Evolutionary conservation across 2,113 vertebrate genomes (phyloP).

Genomic region (Microcebus ravelobensis): DNA sequence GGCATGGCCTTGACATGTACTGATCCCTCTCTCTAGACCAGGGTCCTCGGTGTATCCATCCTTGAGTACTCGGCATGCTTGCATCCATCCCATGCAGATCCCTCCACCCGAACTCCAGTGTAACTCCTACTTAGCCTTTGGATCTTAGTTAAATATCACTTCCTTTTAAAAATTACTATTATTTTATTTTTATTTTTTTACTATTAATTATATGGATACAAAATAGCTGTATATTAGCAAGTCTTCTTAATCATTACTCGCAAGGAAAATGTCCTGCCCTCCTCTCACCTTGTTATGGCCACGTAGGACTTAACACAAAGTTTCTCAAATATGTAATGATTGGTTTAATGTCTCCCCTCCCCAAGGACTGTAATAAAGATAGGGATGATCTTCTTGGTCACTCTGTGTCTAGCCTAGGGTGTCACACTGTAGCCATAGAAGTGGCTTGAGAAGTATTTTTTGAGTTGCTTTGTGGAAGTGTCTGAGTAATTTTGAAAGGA

Average conservation of each 20-base stretch:
- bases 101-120: background rate
- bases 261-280: too few relatives aligned
- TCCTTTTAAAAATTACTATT: background rate
- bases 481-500: constrained; percentile 35
- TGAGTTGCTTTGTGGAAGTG: background rate
- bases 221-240: too few relatives aligned
- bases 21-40: background rate
- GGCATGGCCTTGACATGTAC: background rate
- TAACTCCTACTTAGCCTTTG: background rate
- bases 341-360: background rate
- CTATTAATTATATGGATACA: too few relatives aligned
- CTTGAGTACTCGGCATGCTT: too few relatives aligned
- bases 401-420: too few relatives aligned
- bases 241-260: too few relatives aligned
- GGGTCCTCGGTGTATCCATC: background rate
- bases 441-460: background rate
- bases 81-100: background rate
- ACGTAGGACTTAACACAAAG: background rate
- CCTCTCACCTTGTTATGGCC: too few relatives aligned
- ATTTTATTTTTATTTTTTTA: too few relatives aligned
- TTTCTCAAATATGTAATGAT: background rate
- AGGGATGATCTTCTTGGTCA: background rate
- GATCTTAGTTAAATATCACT: constrained; percentile 4
- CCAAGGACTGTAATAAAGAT: background rate
- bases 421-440: background rate